Evolutionary conservation across 1,140 invertebrate genomes (phyloP).

Genomic region (Drosophila teissieri): DNA sequence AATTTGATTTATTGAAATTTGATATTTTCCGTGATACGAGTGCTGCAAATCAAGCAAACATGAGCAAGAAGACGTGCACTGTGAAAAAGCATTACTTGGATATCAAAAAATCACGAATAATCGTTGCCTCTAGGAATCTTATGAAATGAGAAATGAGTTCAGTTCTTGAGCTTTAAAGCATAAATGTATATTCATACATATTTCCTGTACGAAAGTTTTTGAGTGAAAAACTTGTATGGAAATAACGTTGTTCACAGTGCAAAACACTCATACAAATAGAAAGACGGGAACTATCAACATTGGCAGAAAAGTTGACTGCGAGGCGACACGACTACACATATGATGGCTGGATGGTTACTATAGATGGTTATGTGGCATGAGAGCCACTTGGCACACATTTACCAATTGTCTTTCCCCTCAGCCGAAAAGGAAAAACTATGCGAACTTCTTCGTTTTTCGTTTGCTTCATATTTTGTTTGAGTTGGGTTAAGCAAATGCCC

Average conservation of each 20-base stretch:
- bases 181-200: too few relatives aligned
- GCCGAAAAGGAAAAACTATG: conserved; percentile 11
- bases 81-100: neutral
- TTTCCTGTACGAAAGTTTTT: neutral
- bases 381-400: conserved; percentile 65
- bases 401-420: conserved; percentile 51
- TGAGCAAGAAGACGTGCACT: conserved; percentile 42
- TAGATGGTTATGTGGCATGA: conserved; percentile 56
- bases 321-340: conserved; percentile 28
- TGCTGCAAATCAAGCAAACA: conserved; percentile 80
- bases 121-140: too few relatives aligned
- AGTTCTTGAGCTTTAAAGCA: too few relatives aligned
- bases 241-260: conserved; percentile 1
- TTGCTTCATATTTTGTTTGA: conserved; percentile 22
- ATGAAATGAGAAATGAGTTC: too few relatives aligned
- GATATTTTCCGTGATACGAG: conserved; percentile 83
- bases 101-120: too few relatives aligned
- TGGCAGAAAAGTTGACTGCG: conserved; percentile 25
- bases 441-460: conserved; percentile 5
- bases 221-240: neutral
- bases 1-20: conserved; percentile 84
- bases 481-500: conserved; percentile 48
- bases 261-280: conserved; percentile 20
- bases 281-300: conserved; percentile 68
- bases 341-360: conserved; percentile 20